phyloP scores from a whole-genome alignment of 2,113 vertebrate genomes.

The Thamnophis sirtalis region DNA sequence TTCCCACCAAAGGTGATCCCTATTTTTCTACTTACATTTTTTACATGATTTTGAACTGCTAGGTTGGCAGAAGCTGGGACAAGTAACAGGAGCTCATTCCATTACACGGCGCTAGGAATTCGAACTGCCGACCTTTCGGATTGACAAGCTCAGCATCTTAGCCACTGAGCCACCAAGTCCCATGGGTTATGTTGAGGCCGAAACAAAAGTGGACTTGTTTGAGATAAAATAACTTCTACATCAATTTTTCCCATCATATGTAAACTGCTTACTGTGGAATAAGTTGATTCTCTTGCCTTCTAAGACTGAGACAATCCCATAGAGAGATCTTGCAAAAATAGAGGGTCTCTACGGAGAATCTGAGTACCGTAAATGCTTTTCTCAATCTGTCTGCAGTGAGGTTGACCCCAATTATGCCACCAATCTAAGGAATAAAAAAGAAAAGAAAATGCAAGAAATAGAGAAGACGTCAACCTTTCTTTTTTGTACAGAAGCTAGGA shows the following conservation, averaged over 20 bases:
- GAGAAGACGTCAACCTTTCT: not conserved
- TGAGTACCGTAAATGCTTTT: not conserved
- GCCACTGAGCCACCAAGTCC: no score
- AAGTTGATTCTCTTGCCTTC: not conserved
- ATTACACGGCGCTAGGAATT: no score
- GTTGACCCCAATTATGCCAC: not conserved
- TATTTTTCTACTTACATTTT: no score
- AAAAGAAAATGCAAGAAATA: not conserved
- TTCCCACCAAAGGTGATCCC: no score
- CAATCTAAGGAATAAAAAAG: not conserved
- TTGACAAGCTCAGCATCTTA: no score
- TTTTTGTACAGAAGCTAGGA: not conserved
- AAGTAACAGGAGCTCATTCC: no score
- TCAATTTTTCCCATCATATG: not conserved
- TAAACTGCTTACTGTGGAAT: not conserved
- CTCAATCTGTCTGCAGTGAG: not conserved
- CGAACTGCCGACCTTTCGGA: no score
- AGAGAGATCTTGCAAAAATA: not conserved
- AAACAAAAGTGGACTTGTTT: not conserved
- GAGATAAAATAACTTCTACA: not conserved
- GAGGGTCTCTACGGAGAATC: not conserved
- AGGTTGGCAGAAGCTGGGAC: no score
- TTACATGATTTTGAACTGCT: no score
- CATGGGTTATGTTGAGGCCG: not conserved
- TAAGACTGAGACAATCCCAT: not conserved